Evolutionary conservation across 2,797 vertebrate genomes (phyloP), one percentile per base, ranked within the genome.

Genomic region (Coranthus polyacanthus): DNA sequence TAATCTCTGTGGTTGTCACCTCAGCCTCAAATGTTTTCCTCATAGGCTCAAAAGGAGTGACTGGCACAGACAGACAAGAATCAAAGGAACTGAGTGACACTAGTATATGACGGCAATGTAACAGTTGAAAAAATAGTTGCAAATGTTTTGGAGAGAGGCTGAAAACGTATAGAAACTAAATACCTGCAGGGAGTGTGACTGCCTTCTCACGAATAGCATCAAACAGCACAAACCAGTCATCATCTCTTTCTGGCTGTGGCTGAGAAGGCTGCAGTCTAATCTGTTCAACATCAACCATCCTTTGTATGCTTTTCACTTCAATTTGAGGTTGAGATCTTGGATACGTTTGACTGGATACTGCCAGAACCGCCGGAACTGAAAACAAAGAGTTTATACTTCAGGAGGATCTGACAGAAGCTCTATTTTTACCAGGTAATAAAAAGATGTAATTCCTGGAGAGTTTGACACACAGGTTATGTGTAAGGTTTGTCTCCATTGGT

Each of bases 191-290:
- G 15, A 6, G 3, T 22, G 51, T 6, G 11, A 66, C 64, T 16
- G 74, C 12, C 16, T 76, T 53, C 26, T 84, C 70, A 39, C 47
- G 43, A 20, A 68, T 9, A 24, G 37, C 56, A 54, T 75, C 85
- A 62, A 85, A 83, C 73, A 63, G 38, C 64, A 42, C 47, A 82
- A 78, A 86, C 90, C 84, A 92, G 77, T 86, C 88, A 68, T 92
- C 86, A 0, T 88, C 87, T 68, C 68, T 78, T 26, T 72, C 59
- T 53, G 51, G 51, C 38, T 60, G 54, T 2, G 54, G 72, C 70
- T 52, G 64, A 2, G 62, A 42, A 36, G 57, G 79, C 62, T 60
- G 83, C 10, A 32, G 47, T 56, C 36, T 81, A 44, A 79, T 60
- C 58, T 38, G 72, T 12, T 59, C 43, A 57, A 54, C 11, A 18